These are phyloP conservation scores for Plectus sambesii DNA, from an alignment of 1,140 invertebrate species.

Conservation along the genomic window DNA sequence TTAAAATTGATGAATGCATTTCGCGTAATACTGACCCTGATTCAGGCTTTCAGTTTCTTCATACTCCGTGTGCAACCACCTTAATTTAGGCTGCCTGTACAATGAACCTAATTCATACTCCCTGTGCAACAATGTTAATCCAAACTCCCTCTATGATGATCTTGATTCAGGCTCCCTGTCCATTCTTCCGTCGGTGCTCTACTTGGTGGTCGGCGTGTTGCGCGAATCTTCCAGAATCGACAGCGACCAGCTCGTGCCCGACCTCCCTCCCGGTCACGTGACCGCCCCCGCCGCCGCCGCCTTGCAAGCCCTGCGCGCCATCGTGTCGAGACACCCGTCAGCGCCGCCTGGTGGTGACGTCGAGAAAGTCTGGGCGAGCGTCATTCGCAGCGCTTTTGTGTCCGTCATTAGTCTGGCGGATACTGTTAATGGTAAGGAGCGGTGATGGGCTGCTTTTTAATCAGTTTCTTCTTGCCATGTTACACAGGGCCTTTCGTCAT, in stretches of 20 bases:
- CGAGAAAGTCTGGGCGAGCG: slow-evolving; percentile 20
- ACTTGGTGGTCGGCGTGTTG: slow-evolving; percentile 74
- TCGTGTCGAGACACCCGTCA: no score
- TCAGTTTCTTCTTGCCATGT: slow-evolving; percentile 47
- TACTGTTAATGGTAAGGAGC: slow-evolving; percentile 55
- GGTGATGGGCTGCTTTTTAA: slow-evolving; percentile 63
- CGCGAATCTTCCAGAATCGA: slow-evolving; percentile 59
- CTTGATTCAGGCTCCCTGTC: slow-evolving; percentile 61
- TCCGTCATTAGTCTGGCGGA: slow-evolving; percentile 46
- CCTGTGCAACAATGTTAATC: slow-evolving; percentile 6
- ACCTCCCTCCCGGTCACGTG: slow-evolving; percentile 58
- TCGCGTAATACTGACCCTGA: no score
- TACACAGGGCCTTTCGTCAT: no score
- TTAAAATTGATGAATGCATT: no score
- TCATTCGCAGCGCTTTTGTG: slow-evolving; percentile 29
- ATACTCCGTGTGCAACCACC: no score
- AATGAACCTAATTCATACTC: no score
- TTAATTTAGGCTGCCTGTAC: slow-evolving; percentile 28
- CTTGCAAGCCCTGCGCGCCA: slow-evolving; percentile 43
- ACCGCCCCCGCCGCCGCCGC: slow-evolving; percentile 59
- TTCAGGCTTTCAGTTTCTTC: no score
- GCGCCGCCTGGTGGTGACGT: slow-evolving; percentile 1
- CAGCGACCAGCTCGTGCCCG: slow-evolving; percentile 51
- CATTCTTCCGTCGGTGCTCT: slow-evolving; percentile 80
- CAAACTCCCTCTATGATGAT: slow-evolving; percentile 10